These are phyloP conservation scores for Autographa pulchrina DNA, from an alignment of 2,888 invertebrate genomes.

Conservation along the genomic window DNA sequence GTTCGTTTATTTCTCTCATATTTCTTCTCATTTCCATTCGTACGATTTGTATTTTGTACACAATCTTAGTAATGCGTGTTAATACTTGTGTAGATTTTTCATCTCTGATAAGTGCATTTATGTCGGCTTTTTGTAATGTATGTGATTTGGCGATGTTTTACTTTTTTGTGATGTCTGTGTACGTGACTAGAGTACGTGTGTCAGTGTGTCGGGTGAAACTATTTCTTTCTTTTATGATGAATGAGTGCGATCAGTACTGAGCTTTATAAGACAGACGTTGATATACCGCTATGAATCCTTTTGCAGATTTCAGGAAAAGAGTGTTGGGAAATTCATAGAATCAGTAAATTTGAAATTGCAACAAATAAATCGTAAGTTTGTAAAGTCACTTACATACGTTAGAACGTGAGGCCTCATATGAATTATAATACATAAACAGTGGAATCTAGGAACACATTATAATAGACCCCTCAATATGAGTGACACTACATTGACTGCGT, in stretches of 20 bases:
- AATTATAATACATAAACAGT: no score
- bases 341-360: background rate
- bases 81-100: conserved; percentile 13
- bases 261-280: background rate
- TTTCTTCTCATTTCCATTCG: conserved; percentile 31
- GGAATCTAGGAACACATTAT: no score
- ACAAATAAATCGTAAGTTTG: background rate
- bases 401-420: no score
- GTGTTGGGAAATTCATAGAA: background rate
- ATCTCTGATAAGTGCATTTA: conserved; percentile 2
- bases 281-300: background rate
- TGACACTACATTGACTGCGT: background rate
- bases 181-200: background rate
- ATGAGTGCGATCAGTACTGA: background rate
- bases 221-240: background rate
- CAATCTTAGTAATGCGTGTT: conserved; percentile 6
- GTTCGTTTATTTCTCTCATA: conserved; percentile 14
- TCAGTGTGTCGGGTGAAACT: background rate
- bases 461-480: no score
- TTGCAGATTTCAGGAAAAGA: background rate
- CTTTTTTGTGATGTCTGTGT: background rate
- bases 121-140: background rate
- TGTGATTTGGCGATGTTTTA: background rate
- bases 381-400: no score
- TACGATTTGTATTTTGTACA: conserved; percentile 9